Conservation (phyloP, 2,797 vertebrate species). For the Schizopygopsis malacanthus region DNA sequence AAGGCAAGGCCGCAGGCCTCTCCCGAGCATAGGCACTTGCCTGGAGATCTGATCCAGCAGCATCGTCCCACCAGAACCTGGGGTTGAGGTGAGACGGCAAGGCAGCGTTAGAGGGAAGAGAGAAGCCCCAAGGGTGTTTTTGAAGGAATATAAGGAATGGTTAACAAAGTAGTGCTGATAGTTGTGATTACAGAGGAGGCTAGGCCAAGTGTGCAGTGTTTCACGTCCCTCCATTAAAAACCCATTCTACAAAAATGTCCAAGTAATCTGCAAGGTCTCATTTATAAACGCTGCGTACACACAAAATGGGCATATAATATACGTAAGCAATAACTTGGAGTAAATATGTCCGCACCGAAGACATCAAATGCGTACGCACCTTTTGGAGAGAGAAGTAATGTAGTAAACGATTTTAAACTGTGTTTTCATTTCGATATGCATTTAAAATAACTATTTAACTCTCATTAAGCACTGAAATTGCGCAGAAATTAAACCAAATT, state of each 20-base stretch:
- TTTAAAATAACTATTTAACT: no score
- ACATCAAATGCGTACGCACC: no score
- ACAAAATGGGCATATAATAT: no score
- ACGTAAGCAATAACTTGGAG: no score
- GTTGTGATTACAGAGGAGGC: background rate
- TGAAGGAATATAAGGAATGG: background rate
- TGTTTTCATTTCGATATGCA: no score
- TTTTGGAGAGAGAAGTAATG: no score
- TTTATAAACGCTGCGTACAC: no score
- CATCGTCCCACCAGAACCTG: conserved; percentile 92
- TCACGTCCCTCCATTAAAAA: background rate
- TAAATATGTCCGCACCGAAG: no score
- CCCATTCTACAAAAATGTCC: background rate
- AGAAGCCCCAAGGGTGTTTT: background rate
- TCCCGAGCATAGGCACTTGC: conserved; percentile 90
- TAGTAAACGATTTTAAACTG: no score
- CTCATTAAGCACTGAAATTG: no score
- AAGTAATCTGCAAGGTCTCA: no score
- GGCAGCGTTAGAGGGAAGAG: background rate
- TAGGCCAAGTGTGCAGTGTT: background rate
- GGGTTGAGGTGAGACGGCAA: conserved; percentile 71
- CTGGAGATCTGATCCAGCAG: conserved; percentile 97
- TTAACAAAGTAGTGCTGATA: background rate
- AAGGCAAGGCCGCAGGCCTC: conserved; percentile 90
- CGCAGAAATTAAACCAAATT: no score